Evolutionary conservation across 2,888 invertebrate genomes (phyloP).

Genomic region (Melikaiella ostensackeni): DNA sequence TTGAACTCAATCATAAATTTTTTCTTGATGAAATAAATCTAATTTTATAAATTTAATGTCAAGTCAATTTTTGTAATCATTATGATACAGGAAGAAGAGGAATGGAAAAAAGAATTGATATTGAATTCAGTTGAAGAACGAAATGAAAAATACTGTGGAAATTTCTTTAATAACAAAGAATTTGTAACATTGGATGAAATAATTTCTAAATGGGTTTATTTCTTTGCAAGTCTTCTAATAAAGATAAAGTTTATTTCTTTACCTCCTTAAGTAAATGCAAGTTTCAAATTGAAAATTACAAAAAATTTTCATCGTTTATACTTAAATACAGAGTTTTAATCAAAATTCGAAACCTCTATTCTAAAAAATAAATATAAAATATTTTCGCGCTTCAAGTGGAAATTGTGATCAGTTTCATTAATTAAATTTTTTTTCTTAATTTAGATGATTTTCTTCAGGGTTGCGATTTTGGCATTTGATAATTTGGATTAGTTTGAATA

Average conservation of each 20-base stretch:
- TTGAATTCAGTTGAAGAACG: not conserved
- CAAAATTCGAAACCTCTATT: not conserved
- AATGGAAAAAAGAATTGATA: not conserved
- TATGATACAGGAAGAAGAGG: not conserved
- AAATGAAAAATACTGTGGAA: not conserved
- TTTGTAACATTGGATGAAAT: not conserved
- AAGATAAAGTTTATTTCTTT: not conserved
- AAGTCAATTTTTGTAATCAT: not conserved
- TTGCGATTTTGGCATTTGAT: constrained; percentile 21
- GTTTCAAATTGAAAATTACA: not conserved
- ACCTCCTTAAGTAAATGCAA: not conserved
- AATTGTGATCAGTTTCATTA: not conserved
- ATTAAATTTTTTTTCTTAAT: not conserved
- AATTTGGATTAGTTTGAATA: constrained; percentile 62
- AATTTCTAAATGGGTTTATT: too few species aligned
- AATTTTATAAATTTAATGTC: not conserved
- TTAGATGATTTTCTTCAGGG: not conserved
- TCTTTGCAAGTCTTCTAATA: too few species aligned
- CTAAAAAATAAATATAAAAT: not conserved
- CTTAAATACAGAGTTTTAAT: too few species aligned
- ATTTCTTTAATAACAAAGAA: not conserved
- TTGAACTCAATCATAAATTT: too few species aligned
- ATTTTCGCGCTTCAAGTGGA: not conserved
- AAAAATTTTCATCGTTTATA: not conserved
- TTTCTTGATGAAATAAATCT: not conserved